A percentile compares a stretch with the other conserved stretches of the same genome.
These are phyloP conservation scores for Penaeus chinensis DNA, from an alignment of 1,140 invertebrate species.

Conservation along the genomic window DNA sequence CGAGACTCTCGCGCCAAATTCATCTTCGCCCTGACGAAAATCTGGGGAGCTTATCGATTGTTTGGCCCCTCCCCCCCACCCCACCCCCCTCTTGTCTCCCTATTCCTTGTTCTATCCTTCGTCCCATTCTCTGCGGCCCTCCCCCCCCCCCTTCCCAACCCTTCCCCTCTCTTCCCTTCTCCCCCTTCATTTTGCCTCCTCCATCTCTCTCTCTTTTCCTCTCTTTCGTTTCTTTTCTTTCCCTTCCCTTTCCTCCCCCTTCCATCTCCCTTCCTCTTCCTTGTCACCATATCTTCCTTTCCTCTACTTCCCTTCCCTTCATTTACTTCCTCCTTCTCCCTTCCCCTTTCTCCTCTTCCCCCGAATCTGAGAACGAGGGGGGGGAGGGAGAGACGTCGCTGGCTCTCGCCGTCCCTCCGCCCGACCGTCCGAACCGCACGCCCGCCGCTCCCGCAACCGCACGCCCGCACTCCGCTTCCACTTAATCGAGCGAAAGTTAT, in stretches of 20 bases:
- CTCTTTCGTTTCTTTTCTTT: neutral
- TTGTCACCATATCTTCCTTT: neutral
- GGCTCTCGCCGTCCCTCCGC: too few species aligned
- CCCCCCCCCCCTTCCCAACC: neutral
- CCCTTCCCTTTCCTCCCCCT: neutral
- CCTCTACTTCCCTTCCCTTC: conserved; percentile 9
- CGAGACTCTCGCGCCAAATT: too few species aligned
- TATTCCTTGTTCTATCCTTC: neutral
- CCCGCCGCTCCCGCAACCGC: too few species aligned
- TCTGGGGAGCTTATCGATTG: too few species aligned
- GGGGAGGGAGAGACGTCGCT: neutral
- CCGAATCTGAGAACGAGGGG: neutral
- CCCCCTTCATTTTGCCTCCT: neutral
- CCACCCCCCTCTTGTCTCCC: neutral
- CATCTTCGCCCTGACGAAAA: too few species aligned
- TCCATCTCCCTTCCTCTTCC: neutral
- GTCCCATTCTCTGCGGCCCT: neutral
- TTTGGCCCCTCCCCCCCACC: too few species aligned
- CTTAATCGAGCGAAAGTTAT: too few species aligned
- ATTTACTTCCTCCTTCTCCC: neutral
- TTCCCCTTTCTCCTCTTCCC: neutral
- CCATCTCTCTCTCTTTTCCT: neutral
- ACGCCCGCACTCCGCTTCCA: too few species aligned
- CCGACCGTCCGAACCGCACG: too few species aligned
- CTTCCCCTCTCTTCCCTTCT: neutral